Base-by-base conservation (phyloP, 2,888 invertebrate species). In the Acrobasis repandana region DNA sequence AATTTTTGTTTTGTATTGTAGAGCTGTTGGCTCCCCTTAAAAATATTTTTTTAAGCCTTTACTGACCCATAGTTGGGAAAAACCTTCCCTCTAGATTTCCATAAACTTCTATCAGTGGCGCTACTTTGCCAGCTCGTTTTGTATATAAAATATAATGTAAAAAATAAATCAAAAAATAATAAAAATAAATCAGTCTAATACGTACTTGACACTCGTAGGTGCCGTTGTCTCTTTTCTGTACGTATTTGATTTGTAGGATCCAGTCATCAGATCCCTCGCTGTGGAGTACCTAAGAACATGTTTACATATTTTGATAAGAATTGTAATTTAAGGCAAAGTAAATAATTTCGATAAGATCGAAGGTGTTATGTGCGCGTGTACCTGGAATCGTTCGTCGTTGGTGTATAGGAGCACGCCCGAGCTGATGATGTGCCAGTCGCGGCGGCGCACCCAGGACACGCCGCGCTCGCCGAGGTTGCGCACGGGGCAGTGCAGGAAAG, bases 391-490 rank as follows among this genome's bases (percentile, higher is more conserved):
- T 83, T 97, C 97, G 88, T 98, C 98, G 89, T 97, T 97, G 73
- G 98, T 97, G 92, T 97, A 98, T 77, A 97, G 96, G 87, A 96
- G 96, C 86, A 96, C 94, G 57, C 97, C 97, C 64, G 97, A 97
- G 77, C 97, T 97, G 82, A 98, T 94, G 81, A 98, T 97, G 93
- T 98, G 98, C 96, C 97, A 97, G 93, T 98, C 98, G 79, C 97
- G 94, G 68, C 97, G 94, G 60, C 98, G 94, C 73, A 98, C 96
- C 98, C 98, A 98, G 60, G 97, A 97, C 79, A 97, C 95, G 74
- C 95, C 95, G 78, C 96, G 92, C 83, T 96, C 96, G 71, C 95
- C 95, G 70, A 96, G 93, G 87, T 94, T 94, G 63, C 95, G 93
- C 77, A 96, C 96, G 78, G 95, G 95, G 86, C 97, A 97, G 85